These are phyloP conservation scores for Hypomecis atomaria DNA, from an alignment of 2,888 invertebrate genomes.

Conservation along the genomic window DNA sequence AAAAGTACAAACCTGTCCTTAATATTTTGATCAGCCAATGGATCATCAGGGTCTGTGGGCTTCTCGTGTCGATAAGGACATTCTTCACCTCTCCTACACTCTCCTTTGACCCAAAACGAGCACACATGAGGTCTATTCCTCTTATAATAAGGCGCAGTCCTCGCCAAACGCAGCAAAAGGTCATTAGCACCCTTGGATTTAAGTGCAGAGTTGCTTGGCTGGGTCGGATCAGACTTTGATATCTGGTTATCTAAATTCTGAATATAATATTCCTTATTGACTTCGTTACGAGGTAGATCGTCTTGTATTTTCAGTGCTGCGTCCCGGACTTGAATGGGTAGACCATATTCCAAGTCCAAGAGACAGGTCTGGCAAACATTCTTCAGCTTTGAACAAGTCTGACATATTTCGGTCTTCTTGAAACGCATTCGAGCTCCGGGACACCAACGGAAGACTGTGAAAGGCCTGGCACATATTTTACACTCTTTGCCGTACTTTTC, in stretches of 20 bases:
- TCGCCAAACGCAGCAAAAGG: conserved; percentile 93
- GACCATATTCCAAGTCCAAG: conserved; percentile 95
- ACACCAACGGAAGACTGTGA: conserved; percentile 98
- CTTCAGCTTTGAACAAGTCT: conserved; percentile 97
- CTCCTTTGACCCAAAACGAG: conserved; percentile 99
- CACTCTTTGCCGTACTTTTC: conserved; percentile 98
- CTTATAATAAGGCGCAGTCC: conserved; percentile 97
- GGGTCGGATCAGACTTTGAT: conserved; percentile 78
- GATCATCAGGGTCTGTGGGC: conserved; percentile 98
- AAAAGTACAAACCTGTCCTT: conserved; percentile 87
- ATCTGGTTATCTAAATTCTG: conserved; percentile 94
- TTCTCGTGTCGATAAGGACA: conserved; percentile 98
- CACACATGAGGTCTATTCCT: conserved; percentile 97
- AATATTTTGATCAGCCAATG: conserved; percentile 97
- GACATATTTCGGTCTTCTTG: conserved; percentile 98
- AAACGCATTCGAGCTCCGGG: conserved; percentile 98
- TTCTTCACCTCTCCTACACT: conserved; percentile 97
- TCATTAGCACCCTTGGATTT: conserved; percentile 92
- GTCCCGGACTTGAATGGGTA: conserved; percentile 95
- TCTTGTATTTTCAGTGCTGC: conserved; percentile 95
- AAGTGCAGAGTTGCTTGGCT: conserved; percentile 86
- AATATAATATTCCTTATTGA: conserved; percentile 97
- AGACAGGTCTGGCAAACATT: conserved; percentile 98
- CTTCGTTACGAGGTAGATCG: conserved; percentile 96
- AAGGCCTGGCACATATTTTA: conserved; percentile 97